Evolutionary conservation across 2,797 vertebrate species (phyloP), one percentile per base, ranked within the genome.

Genomic region (Darevskia mixta): DNA sequence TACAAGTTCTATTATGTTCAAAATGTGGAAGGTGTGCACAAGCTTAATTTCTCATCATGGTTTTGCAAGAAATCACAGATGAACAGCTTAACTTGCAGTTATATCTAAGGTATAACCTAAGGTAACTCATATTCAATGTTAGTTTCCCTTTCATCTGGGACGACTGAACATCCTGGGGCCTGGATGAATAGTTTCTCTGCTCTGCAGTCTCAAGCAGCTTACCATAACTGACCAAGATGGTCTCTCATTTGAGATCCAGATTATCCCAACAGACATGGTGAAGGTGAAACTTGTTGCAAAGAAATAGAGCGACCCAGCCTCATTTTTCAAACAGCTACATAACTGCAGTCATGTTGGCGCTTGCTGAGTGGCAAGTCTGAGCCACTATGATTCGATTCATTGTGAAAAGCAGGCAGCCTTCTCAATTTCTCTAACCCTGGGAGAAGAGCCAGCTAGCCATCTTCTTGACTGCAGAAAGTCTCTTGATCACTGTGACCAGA

Each of bases 401-500:
- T 89, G 71, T 78, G 79, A 38, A 66, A 77, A 20, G n/a, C 64
- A 43, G 9, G 69, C 89, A 76, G 41, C 43, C 20, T 11, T 85
- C 55, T 45, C 75, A 85, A 73, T 84, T 84, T 64, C 29, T 45
- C 38, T 72, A 80, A 17, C 2, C 25, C 87, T 11, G 17, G 82
- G 6, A 79, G 27, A 72, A n/a, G 41, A 88, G 75, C 27, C 25
- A 88, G 80, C 29, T 75, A 90, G 38, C 18, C 15, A 3, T 6
- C 58, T 80, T 32, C 71, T 80, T 7, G 79, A 69, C 25, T 61
- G 8, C 78, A 64, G 55, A 35, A 92, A 77, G 64, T 9, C 17
- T 87, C 76, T 75, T 69, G 8, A 90, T 73, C 72, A n/a, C 15
- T 25, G 11, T 58, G 71, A 87, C 83, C 79, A 79, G 58, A 79